Base-by-base conservation (phyloP, 2,113 vertebrate species). In the Pseudolaguvia tuberculata region DNA sequence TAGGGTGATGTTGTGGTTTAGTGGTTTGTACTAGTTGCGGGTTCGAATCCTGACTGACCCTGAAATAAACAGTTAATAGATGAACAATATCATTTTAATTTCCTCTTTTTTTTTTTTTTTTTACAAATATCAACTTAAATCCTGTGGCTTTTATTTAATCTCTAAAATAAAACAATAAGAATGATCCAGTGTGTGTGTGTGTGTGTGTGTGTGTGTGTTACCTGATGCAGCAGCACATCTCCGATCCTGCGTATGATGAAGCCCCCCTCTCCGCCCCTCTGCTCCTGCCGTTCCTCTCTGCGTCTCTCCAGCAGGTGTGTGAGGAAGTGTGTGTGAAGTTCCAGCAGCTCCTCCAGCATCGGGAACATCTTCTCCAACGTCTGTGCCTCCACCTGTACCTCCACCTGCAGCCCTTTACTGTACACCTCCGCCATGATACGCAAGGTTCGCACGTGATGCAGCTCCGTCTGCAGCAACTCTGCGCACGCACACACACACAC, bases 371-470 rank as follows among this genome's bases (percentile, higher is more conserved):
- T 94, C 61, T 96, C 94, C 78, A 96, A 86, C 0, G 84, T 90
- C n/a, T 88, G 89, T 14, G 87, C 83, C 58, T 95, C 94, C 0
- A 93, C 92, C 62, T 94, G 93, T 80, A 96, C 85, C 1, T 97
- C 96, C 2, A 92, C 89, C 70, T 90, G 45, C 84, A 98, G 92
- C 0, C 94, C 93, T 61, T 94, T 91, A 7, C 91, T 92, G 84
- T 96, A 98, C 1, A 98, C 94, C 0, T 96, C 94, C 0, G 88
- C 91, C 95, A 98, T 95, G 85, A 98, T 96, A 86, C 92, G 94
- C 83, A 98, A 88, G 0, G 94, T 98, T 58, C 94, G 91, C 55
- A 98, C 78, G 1, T 98, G 96, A 80, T 98, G 96, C 85, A 95
- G 91, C 88, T 98, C 96, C 0, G 96, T 98, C 85, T 98, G 96